Evolutionary conservation across 2,888 invertebrate species (phyloP), one percentile per base, ranked within the genome.

Genomic region (Xiphydria camelus): DNA sequence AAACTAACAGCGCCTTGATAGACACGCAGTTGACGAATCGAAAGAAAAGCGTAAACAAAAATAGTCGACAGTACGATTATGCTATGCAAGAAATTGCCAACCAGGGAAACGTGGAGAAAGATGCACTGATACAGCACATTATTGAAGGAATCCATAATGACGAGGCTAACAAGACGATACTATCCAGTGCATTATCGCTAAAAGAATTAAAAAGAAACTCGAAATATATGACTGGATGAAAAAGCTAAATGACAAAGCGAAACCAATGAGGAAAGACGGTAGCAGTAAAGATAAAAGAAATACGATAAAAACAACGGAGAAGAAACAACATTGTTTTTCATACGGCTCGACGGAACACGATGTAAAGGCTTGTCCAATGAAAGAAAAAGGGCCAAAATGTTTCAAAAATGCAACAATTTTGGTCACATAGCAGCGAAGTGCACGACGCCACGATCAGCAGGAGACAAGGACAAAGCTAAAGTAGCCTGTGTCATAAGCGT

Each of bases 361-460:
- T 4, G 23, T 21, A 0, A 22, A 29, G 6, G 23, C 15, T 3
- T 53, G 53, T 33, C 31, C 45, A 2, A 10, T 41, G 4, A 45
- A 49, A 12, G 33, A 34, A 9, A 49, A 53, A 33, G 54, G 51
- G 1, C 39, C 47, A 4, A 52, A 56, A 34, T 58, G 55, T 22
- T 60, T 60, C 19, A n/a, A n/a, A 51, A 48, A 7, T 57, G 55
- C 20, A 54, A 57, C n/a, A 15, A 47, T 3, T 57, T 42, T 34
- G 50, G 53, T 1, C 53, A 61, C 17, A 37, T 48, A 4, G 33
- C 55, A 2, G 4, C 12, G 3, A 38, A 15, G 1, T 49, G 36
- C 12, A 1, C 7, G 25, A 31, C 4, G n/a, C 1, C 38, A 3
- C 31, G 21, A 10, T 18, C 32, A 4, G 4, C 17, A 15, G 37